phyloP scores from a whole-genome alignment of 2,888 invertebrate genomes.

The Drosophila fungiperda region DNA sequence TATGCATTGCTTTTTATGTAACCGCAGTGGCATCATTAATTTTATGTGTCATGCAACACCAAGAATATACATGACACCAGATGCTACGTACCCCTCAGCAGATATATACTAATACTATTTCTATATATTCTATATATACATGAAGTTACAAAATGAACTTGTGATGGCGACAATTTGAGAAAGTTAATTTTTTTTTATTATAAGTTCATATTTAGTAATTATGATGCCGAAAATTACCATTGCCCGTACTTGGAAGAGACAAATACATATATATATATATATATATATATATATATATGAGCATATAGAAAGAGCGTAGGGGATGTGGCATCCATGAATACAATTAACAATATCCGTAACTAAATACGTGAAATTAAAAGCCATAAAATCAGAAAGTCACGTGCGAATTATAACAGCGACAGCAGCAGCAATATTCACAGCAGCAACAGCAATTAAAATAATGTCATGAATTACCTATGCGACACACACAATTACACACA shows the following conservation, averaged over 20 bases:
- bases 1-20: constrained; percentile 50
- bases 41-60: constrained; percentile 22
- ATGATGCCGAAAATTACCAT: constrained; percentile 38
- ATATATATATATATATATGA: background rate
- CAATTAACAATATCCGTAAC: constrained; percentile 80
- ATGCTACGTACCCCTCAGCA: background rate
- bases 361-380: constrained; percentile 82
- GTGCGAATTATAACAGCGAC: constrained; percentile 74
- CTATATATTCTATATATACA: too few relatives aligned
- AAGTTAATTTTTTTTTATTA: background rate
- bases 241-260: too few relatives aligned
- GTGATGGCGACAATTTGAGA: background rate
- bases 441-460: constrained; percentile 73
- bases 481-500: constrained; percentile 24
- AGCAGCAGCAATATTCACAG: constrained; percentile 34
- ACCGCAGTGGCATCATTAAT: constrained; percentile 57
- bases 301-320: constrained; percentile 19
- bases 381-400: constrained; percentile 82
- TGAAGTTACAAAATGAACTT: background rate
- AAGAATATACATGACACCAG: background rate
- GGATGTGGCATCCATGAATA: constrained; percentile 38
- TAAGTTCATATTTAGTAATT: too few relatives aligned
- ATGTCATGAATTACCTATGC: constrained; percentile 75
- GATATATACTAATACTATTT: background rate
- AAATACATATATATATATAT: constrained; percentile 11